A percentile compares a stretch with the other conserved stretches of the same genome.
phyloP scores from a whole-genome alignment of 2,888 invertebrate species.

The Lasioglossum figueresi region DNA sequence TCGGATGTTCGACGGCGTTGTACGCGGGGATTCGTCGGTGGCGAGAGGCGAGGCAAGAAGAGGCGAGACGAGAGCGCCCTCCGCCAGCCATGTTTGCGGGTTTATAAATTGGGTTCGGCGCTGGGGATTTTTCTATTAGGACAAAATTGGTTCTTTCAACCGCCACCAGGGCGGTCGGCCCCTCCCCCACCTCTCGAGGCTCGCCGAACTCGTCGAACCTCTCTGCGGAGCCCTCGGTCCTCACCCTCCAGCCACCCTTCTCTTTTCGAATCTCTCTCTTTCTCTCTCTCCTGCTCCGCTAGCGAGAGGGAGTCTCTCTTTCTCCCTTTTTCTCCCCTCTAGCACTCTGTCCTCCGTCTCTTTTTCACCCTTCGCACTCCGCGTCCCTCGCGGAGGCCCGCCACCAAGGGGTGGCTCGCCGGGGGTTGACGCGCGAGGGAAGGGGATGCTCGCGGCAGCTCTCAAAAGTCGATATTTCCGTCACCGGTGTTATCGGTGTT shows the following conservation, averaged over 20 bases:
- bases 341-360: slow-evolving; percentile 43
- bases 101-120: slow-evolving; percentile 84
- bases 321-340: slow-evolving; percentile 22
- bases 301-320: not conserved
- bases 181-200: slow-evolving; percentile 58
- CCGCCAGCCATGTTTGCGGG: slow-evolving; percentile 83
- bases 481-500: slow-evolving; percentile 82
- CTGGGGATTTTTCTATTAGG: slow-evolving; percentile 84
- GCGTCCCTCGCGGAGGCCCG: slow-evolving; percentile 60
- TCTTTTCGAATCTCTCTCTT: slow-evolving; percentile 41
- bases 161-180: slow-evolving; percentile 80
- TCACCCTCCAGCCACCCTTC: slow-evolving; percentile 32
- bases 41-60: slow-evolving; percentile 51
- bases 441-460: slow-evolving; percentile 72
- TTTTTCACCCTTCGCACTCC: slow-evolving; percentile 29
- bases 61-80: slow-evolving; percentile 61
- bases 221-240: slow-evolving; percentile 52
- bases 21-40: slow-evolving; percentile 72
- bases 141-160: slow-evolving; percentile 84
- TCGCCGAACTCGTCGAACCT: slow-evolving; percentile 66
- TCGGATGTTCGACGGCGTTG: slow-evolving; percentile 73
- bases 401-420: slow-evolving; percentile 70
- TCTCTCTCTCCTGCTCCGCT: slow-evolving; percentile 5
- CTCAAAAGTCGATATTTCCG: slow-evolving; percentile 83
- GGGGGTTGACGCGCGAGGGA: slow-evolving; percentile 68